A percentile compares a stretch with the other conserved stretches of the same genome.
Conservation (phyloP, 1,140 invertebrate species). For the Dinothrombium tinctorium region DNA sequence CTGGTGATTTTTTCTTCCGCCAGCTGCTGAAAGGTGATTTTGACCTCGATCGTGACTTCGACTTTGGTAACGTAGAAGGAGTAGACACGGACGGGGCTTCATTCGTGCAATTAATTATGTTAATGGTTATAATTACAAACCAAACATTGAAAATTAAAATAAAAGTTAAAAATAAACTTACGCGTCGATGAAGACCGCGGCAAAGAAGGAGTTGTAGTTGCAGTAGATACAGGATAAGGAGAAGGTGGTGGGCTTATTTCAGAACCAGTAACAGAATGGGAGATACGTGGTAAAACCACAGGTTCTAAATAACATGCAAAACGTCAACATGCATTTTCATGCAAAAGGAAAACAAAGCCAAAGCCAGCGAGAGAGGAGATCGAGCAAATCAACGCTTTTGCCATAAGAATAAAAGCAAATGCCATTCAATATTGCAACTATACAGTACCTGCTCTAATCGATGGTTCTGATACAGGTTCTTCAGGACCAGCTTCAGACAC, state of each 20-base stretch:
- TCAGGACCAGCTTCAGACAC: slow-evolving; percentile 2
- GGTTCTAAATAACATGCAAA: no score
- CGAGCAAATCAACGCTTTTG: no score
- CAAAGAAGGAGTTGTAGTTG: background rate
- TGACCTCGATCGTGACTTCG: background rate
- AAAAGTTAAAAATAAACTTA: slow-evolving; percentile 7
- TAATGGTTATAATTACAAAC: background rate
- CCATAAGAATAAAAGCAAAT: no score
- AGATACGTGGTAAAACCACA: background rate
- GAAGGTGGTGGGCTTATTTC: background rate
- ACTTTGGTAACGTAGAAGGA: background rate
- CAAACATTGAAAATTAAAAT: background rate
- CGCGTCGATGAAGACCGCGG: slow-evolving; percentile 1
- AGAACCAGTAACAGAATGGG: background rate
- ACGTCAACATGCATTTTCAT: slow-evolving; percentile 1
- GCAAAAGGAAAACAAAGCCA: no score
- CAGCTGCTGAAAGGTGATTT: slow-evolving; percentile 3
- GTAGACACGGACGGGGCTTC: background rate
- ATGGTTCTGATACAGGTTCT: no score
- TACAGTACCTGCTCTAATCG: no score
- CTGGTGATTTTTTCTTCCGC: background rate
- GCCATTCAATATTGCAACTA: no score
- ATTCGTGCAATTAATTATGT: no score
- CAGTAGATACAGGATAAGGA: background rate
- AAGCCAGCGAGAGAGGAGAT: no score